Conservation (phyloP, 1,140 invertebrate genomes). For the Heliconius hermathena region DNA sequence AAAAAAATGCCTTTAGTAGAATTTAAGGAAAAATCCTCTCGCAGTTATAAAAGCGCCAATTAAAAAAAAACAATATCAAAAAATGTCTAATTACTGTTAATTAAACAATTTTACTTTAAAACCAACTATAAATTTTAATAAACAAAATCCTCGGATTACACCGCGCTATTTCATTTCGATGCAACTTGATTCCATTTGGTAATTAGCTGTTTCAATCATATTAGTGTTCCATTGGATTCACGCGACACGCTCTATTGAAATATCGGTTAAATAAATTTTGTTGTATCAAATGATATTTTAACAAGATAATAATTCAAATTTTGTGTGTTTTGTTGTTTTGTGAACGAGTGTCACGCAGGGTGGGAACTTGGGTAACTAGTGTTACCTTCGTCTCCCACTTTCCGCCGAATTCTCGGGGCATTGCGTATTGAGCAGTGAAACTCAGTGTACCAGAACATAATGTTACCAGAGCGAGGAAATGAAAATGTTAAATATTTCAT, state of each 20-base stretch:
- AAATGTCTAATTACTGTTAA: background rate
- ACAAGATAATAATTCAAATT: background rate
- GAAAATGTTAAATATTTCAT: background rate
- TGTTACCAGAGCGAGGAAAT: background rate
- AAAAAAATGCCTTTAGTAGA: too few relatives aligned
- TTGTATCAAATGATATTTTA: background rate
- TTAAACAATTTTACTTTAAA: background rate
- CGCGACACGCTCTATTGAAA: slow-evolving; percentile 1
- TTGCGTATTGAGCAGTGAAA: background rate
- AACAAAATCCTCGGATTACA: background rate
- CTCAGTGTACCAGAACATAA: background rate
- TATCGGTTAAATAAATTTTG: background rate
- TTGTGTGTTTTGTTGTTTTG: background rate
- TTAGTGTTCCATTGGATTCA: background rate
- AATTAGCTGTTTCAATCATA: slow-evolving; percentile 14
- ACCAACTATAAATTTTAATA: background rate
- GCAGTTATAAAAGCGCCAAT: too few relatives aligned
- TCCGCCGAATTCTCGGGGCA: too few relatives aligned
- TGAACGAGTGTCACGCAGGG: background rate
- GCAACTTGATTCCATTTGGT: slow-evolving; percentile 1
- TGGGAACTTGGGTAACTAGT: too few relatives aligned
- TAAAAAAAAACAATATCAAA: background rate
- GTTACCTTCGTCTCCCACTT: background rate
- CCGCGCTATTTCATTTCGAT: background rate
- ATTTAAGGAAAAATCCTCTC: too few relatives aligned